Conservation (phyloP, 2,797 vertebrate genomes). For the Xerus rutilus region DNA sequence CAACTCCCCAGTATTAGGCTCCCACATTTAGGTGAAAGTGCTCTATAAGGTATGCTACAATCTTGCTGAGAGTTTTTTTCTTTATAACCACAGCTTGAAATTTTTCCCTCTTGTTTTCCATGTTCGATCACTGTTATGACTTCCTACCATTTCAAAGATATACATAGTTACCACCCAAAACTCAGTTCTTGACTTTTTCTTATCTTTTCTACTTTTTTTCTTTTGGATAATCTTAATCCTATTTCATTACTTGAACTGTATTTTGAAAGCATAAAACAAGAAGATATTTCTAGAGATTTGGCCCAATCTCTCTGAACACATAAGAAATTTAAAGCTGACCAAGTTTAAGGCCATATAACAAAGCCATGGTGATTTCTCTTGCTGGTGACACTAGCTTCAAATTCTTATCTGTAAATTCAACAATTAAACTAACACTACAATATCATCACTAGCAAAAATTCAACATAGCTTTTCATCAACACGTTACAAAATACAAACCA, state of each 20-base stretch:
- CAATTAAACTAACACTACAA: not conserved
- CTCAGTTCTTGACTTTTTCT: not conserved
- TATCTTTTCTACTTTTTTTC: not conserved
- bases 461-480: not conserved
- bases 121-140: not conserved
- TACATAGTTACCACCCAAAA: not conserved
- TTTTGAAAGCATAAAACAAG: conserved; percentile 1
- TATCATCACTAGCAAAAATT: conserved; percentile 14
- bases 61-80: not conserved
- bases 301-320: not conserved
- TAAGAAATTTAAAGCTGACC: not conserved
- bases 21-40: not conserved
- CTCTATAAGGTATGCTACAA: not conserved
- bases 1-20: not conserved
- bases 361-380: not conserved
- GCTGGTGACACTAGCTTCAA: not conserved
- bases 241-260: not conserved
- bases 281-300: conserved; percentile 33
- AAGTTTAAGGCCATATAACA: conserved; percentile 12
- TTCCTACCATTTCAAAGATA: not conserved
- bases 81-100: conserved; percentile 43
- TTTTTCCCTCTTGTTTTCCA: not conserved
- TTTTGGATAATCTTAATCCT: conserved; percentile 27
- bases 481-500: not conserved
- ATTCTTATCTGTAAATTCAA: not conserved